A percentile compares a stretch with the other conserved stretches of the same genome.
Evolutionary conservation across 1,140 invertebrate genomes (phyloP).

Genomic region (Prorops nasuta): DNA sequence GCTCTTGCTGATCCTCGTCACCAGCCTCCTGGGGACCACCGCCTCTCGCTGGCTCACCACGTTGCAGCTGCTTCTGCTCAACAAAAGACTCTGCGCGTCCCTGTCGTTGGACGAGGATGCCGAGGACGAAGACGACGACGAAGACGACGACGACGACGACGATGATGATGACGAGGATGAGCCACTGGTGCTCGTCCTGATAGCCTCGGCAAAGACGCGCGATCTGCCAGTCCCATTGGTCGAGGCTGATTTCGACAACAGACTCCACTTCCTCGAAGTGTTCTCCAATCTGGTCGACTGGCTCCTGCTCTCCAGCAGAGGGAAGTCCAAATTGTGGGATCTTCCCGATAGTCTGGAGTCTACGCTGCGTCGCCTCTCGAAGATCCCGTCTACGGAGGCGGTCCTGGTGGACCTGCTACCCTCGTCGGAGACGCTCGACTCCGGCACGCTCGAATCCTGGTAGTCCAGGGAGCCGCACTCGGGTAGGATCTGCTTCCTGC

Average conservation of each 20-base stretch:
- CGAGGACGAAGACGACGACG: background rate
- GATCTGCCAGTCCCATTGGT: conserved; percentile 29
- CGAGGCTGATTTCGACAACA: conserved; percentile 33
- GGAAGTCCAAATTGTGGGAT: background rate
- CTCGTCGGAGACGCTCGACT: conserved; percentile 31
- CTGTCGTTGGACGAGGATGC: conserved; percentile 25
- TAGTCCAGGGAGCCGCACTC: conserved; percentile 13
- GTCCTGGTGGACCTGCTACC: conserved; percentile 30
- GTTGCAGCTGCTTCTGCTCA: background rate
- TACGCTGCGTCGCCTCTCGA: background rate
- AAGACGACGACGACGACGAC: no score
- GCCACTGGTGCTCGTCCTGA: conserved; percentile 5
- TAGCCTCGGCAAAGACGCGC: conserved; percentile 23
- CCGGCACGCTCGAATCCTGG: conserved; percentile 22
- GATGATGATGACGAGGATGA: no score
- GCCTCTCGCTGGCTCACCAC: background rate
- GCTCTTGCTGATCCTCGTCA: conserved; percentile 18
- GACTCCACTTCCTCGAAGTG: conserved; percentile 17
- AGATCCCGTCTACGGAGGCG: conserved; percentile 14
- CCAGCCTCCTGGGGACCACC: conserved; percentile 8
- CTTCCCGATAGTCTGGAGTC: background rate
- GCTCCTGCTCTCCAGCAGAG: background rate
- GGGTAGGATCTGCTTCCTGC: conserved; percentile 35
- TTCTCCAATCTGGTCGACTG: background rate
- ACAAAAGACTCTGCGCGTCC: conserved; percentile 12